Evolutionary conservation across 2,888 invertebrate species (phyloP).

Genomic region (Eubasilissa splendida): DNA sequence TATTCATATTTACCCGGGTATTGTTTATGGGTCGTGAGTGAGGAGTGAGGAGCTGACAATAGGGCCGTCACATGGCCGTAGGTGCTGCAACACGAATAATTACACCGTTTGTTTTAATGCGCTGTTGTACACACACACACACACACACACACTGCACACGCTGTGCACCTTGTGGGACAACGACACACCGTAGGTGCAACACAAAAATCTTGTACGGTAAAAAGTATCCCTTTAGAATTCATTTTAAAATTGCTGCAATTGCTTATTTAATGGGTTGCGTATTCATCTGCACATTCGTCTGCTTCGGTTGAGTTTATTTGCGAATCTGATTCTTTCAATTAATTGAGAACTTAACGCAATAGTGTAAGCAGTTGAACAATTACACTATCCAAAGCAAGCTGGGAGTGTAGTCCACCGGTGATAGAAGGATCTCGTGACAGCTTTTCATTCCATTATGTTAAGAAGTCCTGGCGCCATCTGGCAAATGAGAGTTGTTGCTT

Average conservation of each 20-base stretch:
- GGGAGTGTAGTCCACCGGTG: no score
- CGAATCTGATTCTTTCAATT: no score
- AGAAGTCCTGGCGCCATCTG: no score
- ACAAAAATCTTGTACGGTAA: background rate
- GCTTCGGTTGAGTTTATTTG: no score
- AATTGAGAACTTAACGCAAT: no score
- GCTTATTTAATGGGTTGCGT: background rate
- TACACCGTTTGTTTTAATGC: slow-evolving; percentile 29
- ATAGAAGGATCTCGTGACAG: no score
- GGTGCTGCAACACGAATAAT: slow-evolving; percentile 17
- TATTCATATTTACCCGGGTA: slow-evolving; percentile 34
- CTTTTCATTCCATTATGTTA: no score
- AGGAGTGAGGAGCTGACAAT: slow-evolving; percentile 18
- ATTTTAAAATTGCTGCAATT: background rate
- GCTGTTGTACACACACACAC: slow-evolving; percentile 2
- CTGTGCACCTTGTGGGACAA: background rate
- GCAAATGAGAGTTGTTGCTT: no score
- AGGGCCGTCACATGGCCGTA: slow-evolving; percentile 14
- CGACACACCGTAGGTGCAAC: background rate
- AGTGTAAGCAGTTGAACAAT: no score
- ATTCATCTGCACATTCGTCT: no score
- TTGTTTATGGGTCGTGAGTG: background rate
- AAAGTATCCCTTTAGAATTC: background rate
- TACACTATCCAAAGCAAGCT: no score
- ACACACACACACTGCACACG: no score